A percentile compares a stretch with the other conserved stretches of the same genome.
phyloP scores from a whole-genome alignment of 2,113 vertebrate genomes.

The Chunga burmeisteri region DNA sequence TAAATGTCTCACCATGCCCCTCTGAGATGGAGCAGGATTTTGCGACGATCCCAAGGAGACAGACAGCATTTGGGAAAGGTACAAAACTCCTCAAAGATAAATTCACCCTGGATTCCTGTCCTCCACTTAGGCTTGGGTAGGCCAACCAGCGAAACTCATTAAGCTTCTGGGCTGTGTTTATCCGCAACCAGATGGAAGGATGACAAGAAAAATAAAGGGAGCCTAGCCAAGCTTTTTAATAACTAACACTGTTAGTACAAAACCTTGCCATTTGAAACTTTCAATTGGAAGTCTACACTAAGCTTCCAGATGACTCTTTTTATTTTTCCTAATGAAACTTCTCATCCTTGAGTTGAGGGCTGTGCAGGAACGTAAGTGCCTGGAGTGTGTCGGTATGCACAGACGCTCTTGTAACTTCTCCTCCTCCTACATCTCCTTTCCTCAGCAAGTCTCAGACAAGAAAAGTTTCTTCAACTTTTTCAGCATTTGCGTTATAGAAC shows the following conservation, averaged over 20 bases:
- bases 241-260: not conserved
- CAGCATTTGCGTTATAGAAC: not conserved
- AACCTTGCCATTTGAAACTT: not conserved
- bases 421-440: not conserved
- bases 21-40: not conserved
- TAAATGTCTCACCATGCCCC: not conserved
- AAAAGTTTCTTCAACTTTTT: constrained; percentile 43
- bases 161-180: not conserved
- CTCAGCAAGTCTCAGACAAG: not conserved
- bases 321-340: not conserved
- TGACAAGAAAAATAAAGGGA: not conserved
- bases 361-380: not conserved
- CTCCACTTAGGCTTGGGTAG: not conserved
- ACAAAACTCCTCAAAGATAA: not conserved
- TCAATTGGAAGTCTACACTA: not conserved
- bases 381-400: not conserved
- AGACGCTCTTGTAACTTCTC: not conserved
- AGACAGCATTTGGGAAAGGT: not conserved
- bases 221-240: not conserved
- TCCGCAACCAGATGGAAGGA: not conserved
- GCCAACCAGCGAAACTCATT: not conserved
- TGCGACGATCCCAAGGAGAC: not conserved
- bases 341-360: not conserved
- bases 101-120: not conserved
- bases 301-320: not conserved